Percentiles rank a stretch among this genome's conserved stretches.
Conservation (phyloP, 2,113 vertebrate species). For the Nymphicus hollandicus region DNA sequence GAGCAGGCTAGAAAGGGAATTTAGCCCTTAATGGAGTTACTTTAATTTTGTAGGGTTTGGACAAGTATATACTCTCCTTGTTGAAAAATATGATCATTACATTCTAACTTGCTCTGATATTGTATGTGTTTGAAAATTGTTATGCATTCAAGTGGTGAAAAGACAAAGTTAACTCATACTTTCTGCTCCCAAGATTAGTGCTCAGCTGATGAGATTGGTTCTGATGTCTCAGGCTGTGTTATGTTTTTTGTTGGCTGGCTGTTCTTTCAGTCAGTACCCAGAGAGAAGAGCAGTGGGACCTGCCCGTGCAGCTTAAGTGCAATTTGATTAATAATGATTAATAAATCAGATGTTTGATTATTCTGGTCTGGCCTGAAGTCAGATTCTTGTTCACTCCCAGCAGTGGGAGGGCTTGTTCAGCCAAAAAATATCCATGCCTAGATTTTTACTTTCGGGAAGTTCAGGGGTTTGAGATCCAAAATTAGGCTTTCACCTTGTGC, state of each 20-base stretch:
- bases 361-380: constrained; percentile 14
- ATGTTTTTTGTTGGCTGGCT: neutral
- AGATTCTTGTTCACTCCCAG: constrained; percentile 33
- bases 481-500: constrained; percentile 51
- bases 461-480: constrained; percentile 47
- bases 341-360: constrained; percentile 38
- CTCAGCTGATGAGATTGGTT: neutral
- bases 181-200: neutral
- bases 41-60: neutral
- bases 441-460: constrained; percentile 63
- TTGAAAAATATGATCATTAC: neutral
- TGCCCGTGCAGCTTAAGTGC: neutral
- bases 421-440: constrained; percentile 37
- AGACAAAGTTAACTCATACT: neutral
- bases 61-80: neutral
- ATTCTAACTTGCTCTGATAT: neutral
- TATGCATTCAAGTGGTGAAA: neutral
- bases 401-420: constrained; percentile 23
- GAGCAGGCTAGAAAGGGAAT: neutral
- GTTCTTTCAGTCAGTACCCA: neutral
- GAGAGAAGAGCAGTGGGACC: neutral
- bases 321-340: constrained; percentile 8
- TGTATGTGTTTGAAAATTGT: neutral
- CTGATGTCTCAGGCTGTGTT: neutral
- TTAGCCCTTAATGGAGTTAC: neutral